Evolutionary conservation across 2,888 invertebrate genomes (phyloP).

Genomic region (Hydropsyche betteni): DNA sequence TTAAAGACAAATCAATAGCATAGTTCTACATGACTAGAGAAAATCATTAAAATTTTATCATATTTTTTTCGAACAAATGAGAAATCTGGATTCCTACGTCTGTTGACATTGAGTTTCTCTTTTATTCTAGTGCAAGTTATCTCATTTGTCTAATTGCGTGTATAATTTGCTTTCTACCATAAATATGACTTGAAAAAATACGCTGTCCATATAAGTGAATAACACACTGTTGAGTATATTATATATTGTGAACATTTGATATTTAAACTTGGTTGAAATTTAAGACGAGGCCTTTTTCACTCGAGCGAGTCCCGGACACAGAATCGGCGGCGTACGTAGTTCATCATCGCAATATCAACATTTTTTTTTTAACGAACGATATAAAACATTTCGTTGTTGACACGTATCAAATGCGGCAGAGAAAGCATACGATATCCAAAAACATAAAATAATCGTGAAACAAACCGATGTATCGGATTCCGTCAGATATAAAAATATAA

Average conservation of each 20-base stretch:
- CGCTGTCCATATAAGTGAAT: not conserved
- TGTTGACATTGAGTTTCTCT: slow-evolving; percentile 22
- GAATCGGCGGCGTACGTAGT: slow-evolving; percentile 29
- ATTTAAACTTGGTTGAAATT: slow-evolving; percentile 47
- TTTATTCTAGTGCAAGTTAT: slow-evolving; percentile 24
- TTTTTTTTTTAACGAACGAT: slow-evolving; percentile 11
- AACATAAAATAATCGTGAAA: too few relatives aligned
- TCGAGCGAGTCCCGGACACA: slow-evolving; percentile 42
- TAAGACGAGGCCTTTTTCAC: slow-evolving; percentile 43
- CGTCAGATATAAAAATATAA: too few relatives aligned
- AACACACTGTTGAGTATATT: slow-evolving; percentile 1
- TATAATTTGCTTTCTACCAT: slow-evolving; percentile 17
- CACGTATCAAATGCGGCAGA: slow-evolving; percentile 26
- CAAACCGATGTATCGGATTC: too few relatives aligned
- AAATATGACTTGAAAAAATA: not conserved
- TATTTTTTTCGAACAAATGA: not conserved
- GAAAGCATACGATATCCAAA: slow-evolving; percentile 6
- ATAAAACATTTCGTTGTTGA: slow-evolving; percentile 7
- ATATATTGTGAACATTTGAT: slow-evolving; percentile 46
- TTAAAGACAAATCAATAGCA: not conserved
- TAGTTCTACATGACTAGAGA: too few relatives aligned
- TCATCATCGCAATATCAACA: slow-evolving; percentile 21
- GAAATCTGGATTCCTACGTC: slow-evolving; percentile 25
- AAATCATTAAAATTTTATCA: too few relatives aligned
- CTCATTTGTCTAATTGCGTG: slow-evolving; percentile 10